Base-by-base conservation (phyloP, 2,797 vertebrate species). In the Naso thynnoides region DNA sequence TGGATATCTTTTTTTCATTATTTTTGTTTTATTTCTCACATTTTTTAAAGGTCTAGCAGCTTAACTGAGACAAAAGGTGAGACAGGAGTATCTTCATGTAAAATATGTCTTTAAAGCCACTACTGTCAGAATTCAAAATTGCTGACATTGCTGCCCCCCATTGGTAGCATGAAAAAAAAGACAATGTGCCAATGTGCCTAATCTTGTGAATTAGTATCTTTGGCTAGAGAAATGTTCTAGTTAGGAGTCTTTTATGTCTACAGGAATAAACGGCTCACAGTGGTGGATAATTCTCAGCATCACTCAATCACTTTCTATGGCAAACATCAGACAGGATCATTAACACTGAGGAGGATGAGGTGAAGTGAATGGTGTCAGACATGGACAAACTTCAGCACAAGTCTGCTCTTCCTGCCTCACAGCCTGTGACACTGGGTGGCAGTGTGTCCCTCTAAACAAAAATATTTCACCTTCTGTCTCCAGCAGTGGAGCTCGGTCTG, bases 401-500 rank as follows among this genome's bases (percentile, higher is more conserved):
- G 36, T 10, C 36, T 53, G 36, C 56, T 69, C 31, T 50, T 77
- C 67, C 80, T 86, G 83, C 68, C 68, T 86, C 53, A 14, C 26
- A 29, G 39, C 41, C 31, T 59, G 24, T 39, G 70, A 88, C 94
- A 95, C 90, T 89, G 91, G 94, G 93, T 91, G 93, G 94, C 91
- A 92, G 90, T 94, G 83, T 94, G 91, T 87, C 76, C 90, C 91
- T 91, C 91, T 67, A 88, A 87, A 93, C 83, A 66, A 31, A 45
- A 67, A 29, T 1, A 73, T 23, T 60, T 83, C 80, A 69, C 69
- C 78, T 69, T 38, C 63, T 69, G 82, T 63, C 70, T 82, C 70
- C 77, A 68, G 69, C 70, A 70, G 70, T 58, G 72, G 54, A 76
- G 64, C 78, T 63, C 67, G 31, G 59, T 16, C 52, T 59, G 39